phyloP scores from a whole-genome alignment of 2,888 invertebrate genomes.

The Phoenoteleia sp. region DNA sequence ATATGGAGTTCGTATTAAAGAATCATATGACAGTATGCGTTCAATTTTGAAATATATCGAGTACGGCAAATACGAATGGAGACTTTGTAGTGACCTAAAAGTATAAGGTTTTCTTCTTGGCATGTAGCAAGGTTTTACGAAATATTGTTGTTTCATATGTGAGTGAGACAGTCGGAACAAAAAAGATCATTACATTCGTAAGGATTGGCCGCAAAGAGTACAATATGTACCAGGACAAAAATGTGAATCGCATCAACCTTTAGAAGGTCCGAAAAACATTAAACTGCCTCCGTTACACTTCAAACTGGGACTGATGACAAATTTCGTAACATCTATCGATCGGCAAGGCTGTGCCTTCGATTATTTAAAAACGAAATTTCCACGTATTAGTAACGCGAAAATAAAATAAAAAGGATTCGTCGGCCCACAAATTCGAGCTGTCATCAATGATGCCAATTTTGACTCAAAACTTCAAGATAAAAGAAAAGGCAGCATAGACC shows the following conservation, averaged over 20 bases:
- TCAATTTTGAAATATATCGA: background rate
- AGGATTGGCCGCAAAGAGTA: background rate
- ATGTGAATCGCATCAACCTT: constrained; percentile 7
- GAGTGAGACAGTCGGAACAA: constrained; percentile 5
- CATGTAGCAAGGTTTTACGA: background rate
- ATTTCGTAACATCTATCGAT: constrained; percentile 39
- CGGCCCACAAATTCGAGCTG: constrained; percentile 48
- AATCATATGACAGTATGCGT: constrained; percentile 1
- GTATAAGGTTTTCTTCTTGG: constrained; percentile 2
- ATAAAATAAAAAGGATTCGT: constrained; percentile 61
- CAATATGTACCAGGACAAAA: constrained; percentile 3
- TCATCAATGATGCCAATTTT: background rate
- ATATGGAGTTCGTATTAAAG: background rate
- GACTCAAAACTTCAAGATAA: background rate
- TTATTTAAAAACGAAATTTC: constrained; percentile 39
- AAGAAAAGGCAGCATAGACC: constrained; percentile 45
- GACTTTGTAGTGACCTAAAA: constrained; percentile 14
- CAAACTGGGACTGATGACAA: constrained; percentile 33
- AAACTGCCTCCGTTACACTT: constrained; percentile 25
- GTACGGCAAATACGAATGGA: background rate
- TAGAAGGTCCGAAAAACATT: constrained; percentile 24
- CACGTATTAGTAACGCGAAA: constrained; percentile 47
- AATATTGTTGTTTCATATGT: constrained; percentile 23
- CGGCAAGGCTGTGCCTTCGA: constrained; percentile 22
- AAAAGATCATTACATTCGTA: constrained; percentile 15